phyloP scores from a whole-genome alignment of 1,140 invertebrate species.

The Scaptomyza graminum region DNA sequence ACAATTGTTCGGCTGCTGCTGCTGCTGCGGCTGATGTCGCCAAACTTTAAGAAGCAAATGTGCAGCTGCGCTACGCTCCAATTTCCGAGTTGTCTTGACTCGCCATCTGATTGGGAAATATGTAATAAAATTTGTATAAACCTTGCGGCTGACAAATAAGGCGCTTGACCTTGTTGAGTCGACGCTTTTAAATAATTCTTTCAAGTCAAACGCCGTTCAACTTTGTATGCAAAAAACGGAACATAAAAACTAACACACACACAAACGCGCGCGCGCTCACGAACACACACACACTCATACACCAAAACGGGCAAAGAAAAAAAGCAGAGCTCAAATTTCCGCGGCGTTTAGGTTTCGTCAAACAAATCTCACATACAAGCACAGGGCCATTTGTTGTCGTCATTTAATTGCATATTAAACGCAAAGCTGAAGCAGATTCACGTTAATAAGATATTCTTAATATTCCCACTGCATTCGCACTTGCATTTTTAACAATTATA shows the following conservation, averaged over 20 bases:
- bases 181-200: constrained; percentile 74
- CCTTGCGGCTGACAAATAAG: constrained; percentile 68
- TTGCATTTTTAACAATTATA: constrained; percentile 43
- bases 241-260: constrained; percentile 50
- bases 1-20: constrained; percentile 38
- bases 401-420: constrained; percentile 29
- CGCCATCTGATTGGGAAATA: constrained; percentile 58
- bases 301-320: constrained; percentile 43
- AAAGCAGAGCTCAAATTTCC: constrained; percentile 69
- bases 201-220: constrained; percentile 66
- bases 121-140: constrained; percentile 69
- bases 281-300: constrained; percentile 15
- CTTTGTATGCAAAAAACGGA: constrained; percentile 72
- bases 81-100: constrained; percentile 47
- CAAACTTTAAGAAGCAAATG: constrained; percentile 52
- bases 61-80: constrained; percentile 45
- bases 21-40: constrained; percentile 45
- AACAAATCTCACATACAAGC: constrained; percentile 39
- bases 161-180: constrained; percentile 74
- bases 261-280: constrained; percentile 37
- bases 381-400: constrained; percentile 13
- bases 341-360: constrained; percentile 53
- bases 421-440: constrained; percentile 47
- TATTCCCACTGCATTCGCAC: constrained; percentile 47
- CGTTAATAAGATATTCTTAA: constrained; percentile 39